phyloP scores from a whole-genome alignment of 2,797 vertebrate species.

The Coregonus suidteri region DNA sequence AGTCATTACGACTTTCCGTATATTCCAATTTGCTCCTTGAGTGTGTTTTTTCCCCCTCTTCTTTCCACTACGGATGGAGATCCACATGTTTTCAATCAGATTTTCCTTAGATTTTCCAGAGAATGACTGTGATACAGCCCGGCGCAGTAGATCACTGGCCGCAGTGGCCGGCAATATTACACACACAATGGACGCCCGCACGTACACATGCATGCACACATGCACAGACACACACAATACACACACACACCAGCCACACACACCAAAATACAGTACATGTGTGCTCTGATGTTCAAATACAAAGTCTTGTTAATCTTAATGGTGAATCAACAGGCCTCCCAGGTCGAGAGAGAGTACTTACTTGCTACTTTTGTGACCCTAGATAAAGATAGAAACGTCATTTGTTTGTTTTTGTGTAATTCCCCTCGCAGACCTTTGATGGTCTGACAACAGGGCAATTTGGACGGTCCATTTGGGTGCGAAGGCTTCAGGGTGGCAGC shows the following conservation, averaged over 20 bases:
- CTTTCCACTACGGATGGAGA: conserved; percentile 38
- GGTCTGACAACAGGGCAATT: conserved; percentile 74
- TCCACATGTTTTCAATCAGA: conserved; percentile 61
- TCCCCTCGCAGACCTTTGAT: conserved; percentile 77
- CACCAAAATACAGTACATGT: no score
- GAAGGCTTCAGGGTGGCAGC: conserved; percentile 68
- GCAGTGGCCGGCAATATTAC: not conserved
- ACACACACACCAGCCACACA: conserved; percentile 8
- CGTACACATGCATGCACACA: conserved; percentile 3
- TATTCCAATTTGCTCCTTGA: conserved; percentile 23
- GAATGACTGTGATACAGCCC: conserved; percentile 41
- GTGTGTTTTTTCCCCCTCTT: conserved; percentile 11
- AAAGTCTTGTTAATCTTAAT: conserved; percentile 64
- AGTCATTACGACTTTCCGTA: conserved; percentile 17
- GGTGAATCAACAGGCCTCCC: conserved; percentile 65
- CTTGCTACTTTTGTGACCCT: conserved; percentile 70
- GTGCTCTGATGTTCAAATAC: conserved; percentile 39
- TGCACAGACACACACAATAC: conserved; percentile 7
- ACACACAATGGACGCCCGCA: not conserved
- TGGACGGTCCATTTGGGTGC: conserved; percentile 80
- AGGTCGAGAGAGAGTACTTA: conserved; percentile 58
- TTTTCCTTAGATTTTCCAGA: conserved; percentile 57
- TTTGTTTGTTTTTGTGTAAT: conserved; percentile 74
- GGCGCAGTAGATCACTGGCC: conserved; percentile 32
- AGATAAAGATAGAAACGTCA: conserved; percentile 71